These are phyloP conservation scores for Parelbella ahira DNA, from an alignment of 2,888 invertebrate genomes.

Conservation along the genomic window DNA sequence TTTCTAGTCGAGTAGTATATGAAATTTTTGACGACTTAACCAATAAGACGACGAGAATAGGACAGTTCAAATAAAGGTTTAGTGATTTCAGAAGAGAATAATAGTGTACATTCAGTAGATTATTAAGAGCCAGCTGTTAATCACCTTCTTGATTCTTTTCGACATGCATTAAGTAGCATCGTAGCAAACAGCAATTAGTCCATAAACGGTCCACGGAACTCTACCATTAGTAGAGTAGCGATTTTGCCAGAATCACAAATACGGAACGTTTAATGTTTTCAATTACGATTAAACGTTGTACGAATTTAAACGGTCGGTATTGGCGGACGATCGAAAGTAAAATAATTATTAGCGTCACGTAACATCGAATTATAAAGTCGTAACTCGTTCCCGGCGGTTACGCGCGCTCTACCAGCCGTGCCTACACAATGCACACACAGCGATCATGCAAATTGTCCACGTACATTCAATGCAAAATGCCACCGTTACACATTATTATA, in stretches of 20 bases:
- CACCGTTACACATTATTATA: too few relatives aligned
- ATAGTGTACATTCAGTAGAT: too few relatives aligned
- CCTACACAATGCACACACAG: conserved; percentile 18
- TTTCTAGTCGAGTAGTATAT: too few relatives aligned
- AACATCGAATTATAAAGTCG: conserved; percentile 53
- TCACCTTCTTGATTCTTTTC: too few relatives aligned
- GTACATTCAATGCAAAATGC: conserved; percentile 1
- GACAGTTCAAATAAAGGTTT: too few relatives aligned
- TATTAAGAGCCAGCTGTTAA: too few relatives aligned
- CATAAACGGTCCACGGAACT: neutral
- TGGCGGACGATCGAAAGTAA: conserved; percentile 43
- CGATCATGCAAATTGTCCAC: conserved; percentile 19
- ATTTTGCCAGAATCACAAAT: neutral
- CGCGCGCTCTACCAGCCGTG: conserved; percentile 36
- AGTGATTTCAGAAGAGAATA: too few relatives aligned
- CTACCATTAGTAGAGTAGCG: neutral
- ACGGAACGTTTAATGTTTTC: conserved; percentile 2
- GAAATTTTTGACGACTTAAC: too few relatives aligned
- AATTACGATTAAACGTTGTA: conserved; percentile 8
- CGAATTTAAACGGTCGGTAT: conserved; percentile 28
- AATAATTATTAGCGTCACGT: conserved; percentile 59
- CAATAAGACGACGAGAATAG: too few relatives aligned
- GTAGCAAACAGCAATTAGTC: too few relatives aligned
- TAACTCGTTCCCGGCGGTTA: conserved; percentile 48
- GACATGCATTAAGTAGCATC: too few relatives aligned